Percentiles rank a stretch among this genome's conserved stretches.
phyloP scores from a whole-genome alignment of 1,140 invertebrate genomes.

The Doryteuthis pealeii region DNA sequence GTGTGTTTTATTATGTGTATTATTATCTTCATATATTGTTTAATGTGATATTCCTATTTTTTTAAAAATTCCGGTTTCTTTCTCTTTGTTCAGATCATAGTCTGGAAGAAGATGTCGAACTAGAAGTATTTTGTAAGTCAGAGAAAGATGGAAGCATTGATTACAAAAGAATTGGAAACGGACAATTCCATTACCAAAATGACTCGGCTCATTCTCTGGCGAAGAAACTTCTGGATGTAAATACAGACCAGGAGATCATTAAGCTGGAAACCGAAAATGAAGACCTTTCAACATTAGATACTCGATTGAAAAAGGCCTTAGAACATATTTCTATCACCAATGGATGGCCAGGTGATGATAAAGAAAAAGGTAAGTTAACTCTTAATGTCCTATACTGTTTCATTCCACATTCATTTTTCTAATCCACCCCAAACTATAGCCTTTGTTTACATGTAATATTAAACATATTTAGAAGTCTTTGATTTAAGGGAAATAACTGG shows the following conservation, averaged over 20 bases:
- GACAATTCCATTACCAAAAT: neutral
- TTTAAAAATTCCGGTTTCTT: too few relatives aligned
- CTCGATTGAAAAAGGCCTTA: constrained; percentile 31
- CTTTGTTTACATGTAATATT: too few relatives aligned
- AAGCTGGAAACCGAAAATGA: constrained; percentile 39
- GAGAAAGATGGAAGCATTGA: neutral
- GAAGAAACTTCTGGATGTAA: neutral
- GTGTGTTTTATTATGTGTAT: too few relatives aligned
- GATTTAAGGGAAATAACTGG: too few relatives aligned
- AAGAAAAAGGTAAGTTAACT: too few relatives aligned
- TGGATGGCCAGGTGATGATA: constrained; percentile 29
- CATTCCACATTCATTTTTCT: too few relatives aligned
- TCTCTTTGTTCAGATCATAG: neutral
- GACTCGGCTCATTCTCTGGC: constrained; percentile 4
- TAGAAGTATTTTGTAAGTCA: neutral
- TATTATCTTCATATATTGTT: too few relatives aligned
- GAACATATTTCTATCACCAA: constrained; percentile 30
- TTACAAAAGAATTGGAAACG: neutral
- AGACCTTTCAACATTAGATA: constrained; percentile 40
- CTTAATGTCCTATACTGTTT: too few relatives aligned
- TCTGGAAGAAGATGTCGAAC: neutral
- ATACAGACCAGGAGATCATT: neutral
- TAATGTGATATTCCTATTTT: too few relatives aligned
- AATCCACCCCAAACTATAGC: too few relatives aligned
- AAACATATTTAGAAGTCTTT: too few relatives aligned